phyloP scores from a whole-genome alignment of 2,797 vertebrate species.

The Aselliscus stoliczkanus region DNA sequence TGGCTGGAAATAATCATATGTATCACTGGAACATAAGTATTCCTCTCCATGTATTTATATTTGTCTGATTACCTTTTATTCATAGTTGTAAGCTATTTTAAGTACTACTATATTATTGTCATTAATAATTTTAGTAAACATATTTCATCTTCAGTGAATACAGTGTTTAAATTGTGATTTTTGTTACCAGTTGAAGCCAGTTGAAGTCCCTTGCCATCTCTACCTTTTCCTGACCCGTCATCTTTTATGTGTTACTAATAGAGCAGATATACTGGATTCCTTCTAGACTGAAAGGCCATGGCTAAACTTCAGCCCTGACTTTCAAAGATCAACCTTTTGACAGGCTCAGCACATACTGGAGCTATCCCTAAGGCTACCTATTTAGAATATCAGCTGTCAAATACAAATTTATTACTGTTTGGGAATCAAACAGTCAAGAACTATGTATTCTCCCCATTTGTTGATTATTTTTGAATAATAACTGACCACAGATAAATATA shows the following conservation, averaged over 20 bases:
- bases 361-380: background rate
- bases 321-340: background rate
- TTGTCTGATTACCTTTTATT: constrained; percentile 15
- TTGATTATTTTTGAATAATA: background rate
- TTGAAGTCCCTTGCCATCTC: background rate
- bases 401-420: background rate
- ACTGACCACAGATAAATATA: background rate
- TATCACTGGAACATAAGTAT: background rate
- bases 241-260: background rate
- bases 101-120: background rate
- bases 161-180: background rate
- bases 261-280: background rate
- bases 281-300: background rate
- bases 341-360: background rate
- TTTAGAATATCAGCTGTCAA: background rate
- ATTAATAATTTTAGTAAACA: background rate
- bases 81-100: constrained; percentile 1
- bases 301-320: background rate
- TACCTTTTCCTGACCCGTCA: background rate
- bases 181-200: background rate
- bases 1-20: background rate
- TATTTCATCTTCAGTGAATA: constrained; percentile 6
- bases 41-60: background rate
- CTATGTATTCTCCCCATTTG: background rate
- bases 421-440: background rate